Percentiles rank a stretch among this genome's conserved stretches.
Evolutionary conservation across 2,113 vertebrate genomes (phyloP).

Genomic region (Xenus cinereus): DNA sequence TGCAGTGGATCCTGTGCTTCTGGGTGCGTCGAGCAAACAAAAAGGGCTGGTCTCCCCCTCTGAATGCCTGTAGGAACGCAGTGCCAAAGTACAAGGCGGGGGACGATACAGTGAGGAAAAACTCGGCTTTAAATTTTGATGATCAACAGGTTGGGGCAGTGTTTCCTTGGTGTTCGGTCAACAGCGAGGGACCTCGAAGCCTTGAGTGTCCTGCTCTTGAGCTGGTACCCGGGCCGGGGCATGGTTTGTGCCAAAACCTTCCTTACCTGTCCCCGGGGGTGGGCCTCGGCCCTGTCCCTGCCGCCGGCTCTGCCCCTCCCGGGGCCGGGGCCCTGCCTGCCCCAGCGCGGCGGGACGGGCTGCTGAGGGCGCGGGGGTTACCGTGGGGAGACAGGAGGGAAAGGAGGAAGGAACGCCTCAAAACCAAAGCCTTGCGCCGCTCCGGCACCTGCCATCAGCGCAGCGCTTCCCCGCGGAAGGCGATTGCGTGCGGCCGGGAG

Average conservation of each 20-base stretch:
- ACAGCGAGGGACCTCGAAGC: fast-evolving
- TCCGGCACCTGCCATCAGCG: fast-evolving
- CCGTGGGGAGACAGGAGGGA: fast-evolving
- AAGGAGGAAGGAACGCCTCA: fast-evolving
- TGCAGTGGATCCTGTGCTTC: background rate
- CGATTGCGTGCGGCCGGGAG: fast-evolving
- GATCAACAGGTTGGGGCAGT: background rate
- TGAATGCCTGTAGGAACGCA: background rate
- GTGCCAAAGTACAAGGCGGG: background rate
- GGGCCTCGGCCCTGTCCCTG: fast-evolving
- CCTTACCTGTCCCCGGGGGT: fast-evolving
- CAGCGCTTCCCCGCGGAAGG: fast-evolving
- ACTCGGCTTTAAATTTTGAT: background rate
- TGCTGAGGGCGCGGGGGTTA: fast-evolving
- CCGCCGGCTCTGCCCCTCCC: too few relatives aligned
- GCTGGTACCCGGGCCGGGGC: background rate
- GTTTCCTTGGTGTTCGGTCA: too few relatives aligned
- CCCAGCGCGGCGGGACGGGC: fast-evolving
- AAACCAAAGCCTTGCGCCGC: fast-evolving
- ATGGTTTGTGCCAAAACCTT: fast-evolving
- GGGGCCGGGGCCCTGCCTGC: background rate
- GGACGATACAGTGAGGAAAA: fast-evolving
- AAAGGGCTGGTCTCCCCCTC: fast-evolving
- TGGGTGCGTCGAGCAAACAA: background rate
- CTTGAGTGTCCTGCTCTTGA: fast-evolving